Base-by-base conservation (phyloP, 2,113 vertebrate genomes). In the Pedionomus torquatus region DNA sequence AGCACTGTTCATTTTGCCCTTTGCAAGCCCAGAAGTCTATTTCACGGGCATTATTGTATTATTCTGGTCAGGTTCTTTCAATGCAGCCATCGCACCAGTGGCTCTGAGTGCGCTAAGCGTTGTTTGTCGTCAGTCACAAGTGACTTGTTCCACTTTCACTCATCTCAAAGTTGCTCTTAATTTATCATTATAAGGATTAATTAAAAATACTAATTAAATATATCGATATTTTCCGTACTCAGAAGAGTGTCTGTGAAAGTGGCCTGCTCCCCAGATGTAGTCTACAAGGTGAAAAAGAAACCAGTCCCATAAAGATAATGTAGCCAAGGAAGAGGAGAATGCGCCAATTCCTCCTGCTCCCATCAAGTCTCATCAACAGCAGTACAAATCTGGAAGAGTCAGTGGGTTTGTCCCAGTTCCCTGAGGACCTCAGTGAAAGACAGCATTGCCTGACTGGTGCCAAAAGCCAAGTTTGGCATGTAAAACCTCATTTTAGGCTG, bases 131-230 rank as follows among this genome's bases (percentile, higher is more conserved):
- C 80, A 78, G 64, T 68, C 76, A 89, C 60, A 52, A 35, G 35
- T 82, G 48, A 72, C 65, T 84, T 63, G 35, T 87, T 93, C 83
- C 75, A 17, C 52, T 78, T 95, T 31, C 49, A 54, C 25, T 28
- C 23, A 21, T 61, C 61, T 91, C 9, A 3, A 2, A 3, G 49
- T 48, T 81, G 28, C 7, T 10, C 57, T 75, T 74, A 65, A 64
- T 84, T 69, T 84, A 61, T 84, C 48, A 77, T 75, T 31, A 4
- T 9, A 66, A 54, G 11, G 70, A 79, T 90, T 81, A 7, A 52
- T 77, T 80, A 31, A 28, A 90, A 89, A 44, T 65, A 58, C 54
- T 30, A 30, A 75, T 66, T 72, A 65, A 70, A 37, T 49, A n/a
- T n/a, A 55, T 55, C 69, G 19, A 17, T 85, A 44, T 74, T 83